Evolutionary conservation across 2,888 invertebrate genomes (phyloP).

Genomic region (Reticulitermes lucifugus): DNA sequence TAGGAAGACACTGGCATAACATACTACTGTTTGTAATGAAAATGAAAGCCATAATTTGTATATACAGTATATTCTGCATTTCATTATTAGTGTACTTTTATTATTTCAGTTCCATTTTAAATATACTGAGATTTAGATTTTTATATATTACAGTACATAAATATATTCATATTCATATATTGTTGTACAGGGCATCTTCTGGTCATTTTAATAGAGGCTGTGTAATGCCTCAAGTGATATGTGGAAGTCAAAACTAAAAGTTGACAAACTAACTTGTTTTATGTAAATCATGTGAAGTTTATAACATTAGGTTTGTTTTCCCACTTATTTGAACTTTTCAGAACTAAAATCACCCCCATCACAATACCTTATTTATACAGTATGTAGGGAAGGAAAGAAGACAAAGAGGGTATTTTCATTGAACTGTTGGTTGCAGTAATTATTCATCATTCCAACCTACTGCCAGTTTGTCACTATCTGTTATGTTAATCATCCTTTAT

Average conservation of each 20-base stretch:
- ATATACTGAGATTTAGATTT: neutral
- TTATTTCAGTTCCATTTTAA: neutral
- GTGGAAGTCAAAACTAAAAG: too few relatives aligned
- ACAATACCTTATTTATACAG: neutral
- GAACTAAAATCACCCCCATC: neutral
- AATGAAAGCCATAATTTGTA: neutral
- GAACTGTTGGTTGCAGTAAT: neutral
- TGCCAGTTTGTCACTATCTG: neutral
- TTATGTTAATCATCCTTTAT: neutral
- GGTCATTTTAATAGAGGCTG: too few relatives aligned
- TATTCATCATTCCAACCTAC: neutral
- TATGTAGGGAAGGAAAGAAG: neutral
- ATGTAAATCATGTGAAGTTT: neutral
- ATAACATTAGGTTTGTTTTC: neutral
- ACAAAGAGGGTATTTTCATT: neutral
- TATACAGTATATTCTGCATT: neutral
- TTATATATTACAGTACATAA: neutral
- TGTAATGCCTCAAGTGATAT: too few relatives aligned
- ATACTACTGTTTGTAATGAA: neutral
- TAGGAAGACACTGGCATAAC: too few relatives aligned
- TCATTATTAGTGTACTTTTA: neutral
- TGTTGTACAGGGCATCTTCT: neutral
- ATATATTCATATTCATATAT: neutral
- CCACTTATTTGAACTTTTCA: neutral
- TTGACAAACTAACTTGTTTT: neutral